These are phyloP conservation scores for Eurytoma adleriae DNA, from an alignment of 2,888 invertebrate species.

Conservation along the genomic window DNA sequence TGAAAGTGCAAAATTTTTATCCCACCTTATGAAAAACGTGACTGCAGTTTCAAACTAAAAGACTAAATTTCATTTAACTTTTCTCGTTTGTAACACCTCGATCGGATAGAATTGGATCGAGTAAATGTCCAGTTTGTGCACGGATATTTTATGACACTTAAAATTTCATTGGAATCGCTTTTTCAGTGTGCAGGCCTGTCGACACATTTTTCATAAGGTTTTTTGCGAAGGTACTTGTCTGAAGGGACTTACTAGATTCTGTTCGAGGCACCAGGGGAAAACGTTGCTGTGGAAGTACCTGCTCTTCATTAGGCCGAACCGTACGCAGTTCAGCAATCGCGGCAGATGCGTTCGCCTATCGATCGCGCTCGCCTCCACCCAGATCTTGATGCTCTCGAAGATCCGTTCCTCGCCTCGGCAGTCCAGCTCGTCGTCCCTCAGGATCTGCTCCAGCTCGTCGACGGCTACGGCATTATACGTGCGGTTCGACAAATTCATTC, in stretches of 20 bases:
- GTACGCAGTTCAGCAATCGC: constrained; percentile 81
- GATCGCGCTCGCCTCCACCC: constrained; percentile 82
- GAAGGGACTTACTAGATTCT: constrained; percentile 12
- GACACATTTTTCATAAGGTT: not conserved
- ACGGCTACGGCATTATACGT: not conserved
- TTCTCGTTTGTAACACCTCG: no score
- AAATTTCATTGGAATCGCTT: no score
- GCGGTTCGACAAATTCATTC: not conserved
- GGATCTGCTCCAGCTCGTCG: constrained; percentile 57
- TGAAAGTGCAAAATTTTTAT: not conserved
- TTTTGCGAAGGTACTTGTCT: no score
- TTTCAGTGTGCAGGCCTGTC: not conserved
- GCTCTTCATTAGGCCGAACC: constrained; percentile 82
- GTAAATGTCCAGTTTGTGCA: not conserved
- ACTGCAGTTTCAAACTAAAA: not conserved
- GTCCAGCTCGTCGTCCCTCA: constrained; percentile 85
- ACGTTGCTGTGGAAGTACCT: constrained; percentile 79
- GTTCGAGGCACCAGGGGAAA: constrained; percentile 77
- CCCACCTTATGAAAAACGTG: not conserved
- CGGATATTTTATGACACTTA: no score
- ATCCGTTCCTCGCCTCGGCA: constrained; percentile 85
- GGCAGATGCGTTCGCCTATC: constrained; percentile 79
- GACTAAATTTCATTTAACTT: no score
- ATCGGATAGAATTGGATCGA: not conserved
- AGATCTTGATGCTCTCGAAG: constrained; percentile 84